Conservation (phyloP, 2,797 vertebrate species). For the Aphelocoma californica region DNA sequence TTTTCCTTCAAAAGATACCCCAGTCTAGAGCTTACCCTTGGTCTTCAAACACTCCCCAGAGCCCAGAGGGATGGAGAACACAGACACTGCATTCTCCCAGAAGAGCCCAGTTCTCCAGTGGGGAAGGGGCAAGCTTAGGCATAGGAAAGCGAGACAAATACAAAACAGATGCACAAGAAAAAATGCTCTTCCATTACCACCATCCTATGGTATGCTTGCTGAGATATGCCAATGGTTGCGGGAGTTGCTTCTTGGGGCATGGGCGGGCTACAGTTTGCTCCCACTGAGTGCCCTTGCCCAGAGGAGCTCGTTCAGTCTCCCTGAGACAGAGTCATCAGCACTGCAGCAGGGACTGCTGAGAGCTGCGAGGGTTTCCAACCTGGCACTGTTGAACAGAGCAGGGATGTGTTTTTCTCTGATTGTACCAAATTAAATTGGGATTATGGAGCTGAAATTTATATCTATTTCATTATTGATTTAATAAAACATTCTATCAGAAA, state of each 20-base stretch:
- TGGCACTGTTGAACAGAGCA: not conserved
- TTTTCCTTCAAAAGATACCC: not conserved
- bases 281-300: not conserved
- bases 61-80: not conserved
- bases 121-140: not conserved
- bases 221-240: not conserved
- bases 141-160: not conserved
- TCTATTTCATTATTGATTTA: constrained; percentile 20
- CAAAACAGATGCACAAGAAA: not conserved
- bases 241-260: not conserved
- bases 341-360: not conserved
- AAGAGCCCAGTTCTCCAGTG: not conserved
- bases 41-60: not conserved
- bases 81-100: accelerated
- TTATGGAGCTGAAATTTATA: constrained; percentile 29
- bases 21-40: not conserved
- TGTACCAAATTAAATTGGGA: constrained; percentile 25
- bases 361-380: not conserved
- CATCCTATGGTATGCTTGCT: not conserved
- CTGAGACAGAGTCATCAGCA: not conserved
- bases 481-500: not conserved
- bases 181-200: not conserved
- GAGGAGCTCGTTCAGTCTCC: not conserved
- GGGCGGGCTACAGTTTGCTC: not conserved
- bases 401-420: constrained; percentile 2